phyloP scores from a whole-genome alignment of 1,140 invertebrate species.

The Philopotamus ludificatus region DNA sequence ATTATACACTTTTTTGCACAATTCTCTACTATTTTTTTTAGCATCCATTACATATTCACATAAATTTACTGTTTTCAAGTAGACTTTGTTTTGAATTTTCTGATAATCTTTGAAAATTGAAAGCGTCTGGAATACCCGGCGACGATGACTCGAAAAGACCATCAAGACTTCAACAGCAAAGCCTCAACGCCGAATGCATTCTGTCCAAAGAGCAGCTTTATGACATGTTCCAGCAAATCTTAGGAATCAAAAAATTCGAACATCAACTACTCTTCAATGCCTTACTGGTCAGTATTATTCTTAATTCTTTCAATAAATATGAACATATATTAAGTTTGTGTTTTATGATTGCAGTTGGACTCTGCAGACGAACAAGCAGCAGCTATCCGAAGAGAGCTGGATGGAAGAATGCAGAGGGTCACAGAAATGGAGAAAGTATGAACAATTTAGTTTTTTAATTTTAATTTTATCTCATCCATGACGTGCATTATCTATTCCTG shows the following conservation, averaged over 20 bases:
- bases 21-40: no score
- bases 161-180: constrained; percentile 81
- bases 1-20: no score
- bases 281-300: constrained; percentile 73
- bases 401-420: constrained; percentile 94
- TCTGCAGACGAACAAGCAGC: constrained; percentile 99
- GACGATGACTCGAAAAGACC: constrained; percentile 87
- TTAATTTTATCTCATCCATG: no score
- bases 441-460: no score
- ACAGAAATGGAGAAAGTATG: constrained; percentile 94
- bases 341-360: constrained; percentile 71
- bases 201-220: constrained; percentile 96
- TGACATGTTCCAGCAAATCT: constrained; percentile 99
- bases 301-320: neutral
- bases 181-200: constrained; percentile 87
- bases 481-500: no score
- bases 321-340: neutral
- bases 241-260: constrained; percentile 99
- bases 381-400: constrained; percentile 96
- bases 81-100: no score
- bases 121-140: constrained; percentile 55
- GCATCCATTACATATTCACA: no score
- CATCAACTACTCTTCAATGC: constrained; percentile 99
- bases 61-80: no score
- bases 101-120: neutral